Evolutionary conservation across 2,888 invertebrate species (phyloP), one percentile per base, ranked within the genome.

Genomic region (Linnaemya vulpina): DNA sequence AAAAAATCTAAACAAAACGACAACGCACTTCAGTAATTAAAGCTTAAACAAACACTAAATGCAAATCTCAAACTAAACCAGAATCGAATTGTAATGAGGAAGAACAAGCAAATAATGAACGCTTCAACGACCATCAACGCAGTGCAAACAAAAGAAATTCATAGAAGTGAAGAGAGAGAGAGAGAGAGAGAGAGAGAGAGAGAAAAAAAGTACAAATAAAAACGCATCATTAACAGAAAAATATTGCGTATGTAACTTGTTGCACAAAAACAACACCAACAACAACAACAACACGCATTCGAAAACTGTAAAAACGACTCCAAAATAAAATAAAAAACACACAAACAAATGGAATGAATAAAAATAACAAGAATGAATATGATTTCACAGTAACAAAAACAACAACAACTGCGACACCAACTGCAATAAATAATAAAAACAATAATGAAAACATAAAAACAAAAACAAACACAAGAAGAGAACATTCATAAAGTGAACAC

Each of bases 301-400:
- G 10, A n/a, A 49, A 74, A 63, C 74, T 35, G 74, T 74, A 74
- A 62, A 74, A 74, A 11, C 13, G n/a, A n/a, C n/a, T n/a, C n/a
- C n/a, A n/a, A n/a, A n/a, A n/a, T 30, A 17, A 30, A 71, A 30
- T 2, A 30, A 17, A 60, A 70, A 38, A 70, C 25, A 22, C 30
- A 30, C 40, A 38, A 38, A 25, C 22, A 63, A 65, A 65, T 35
- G 49, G 10, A 15, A 11, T 46, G 30, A 17, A 49, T 49, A 17
- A 53, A 53, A 20, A 38, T 0, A 17, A 53, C 40, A 65, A 75
- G 15, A 53, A 53, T 2, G 20, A 53, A 65, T 53, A 75, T 65
- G 35, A 53, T 43, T 65, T 51, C 62, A 38, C 22, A 63, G 46
- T 8, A 63, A 65, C 55, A 17, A 51, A 75, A 4, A 55, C 65